Conservation (phyloP, 2,797 vertebrate genomes). For the Myioborus melanocephalus region DNA sequence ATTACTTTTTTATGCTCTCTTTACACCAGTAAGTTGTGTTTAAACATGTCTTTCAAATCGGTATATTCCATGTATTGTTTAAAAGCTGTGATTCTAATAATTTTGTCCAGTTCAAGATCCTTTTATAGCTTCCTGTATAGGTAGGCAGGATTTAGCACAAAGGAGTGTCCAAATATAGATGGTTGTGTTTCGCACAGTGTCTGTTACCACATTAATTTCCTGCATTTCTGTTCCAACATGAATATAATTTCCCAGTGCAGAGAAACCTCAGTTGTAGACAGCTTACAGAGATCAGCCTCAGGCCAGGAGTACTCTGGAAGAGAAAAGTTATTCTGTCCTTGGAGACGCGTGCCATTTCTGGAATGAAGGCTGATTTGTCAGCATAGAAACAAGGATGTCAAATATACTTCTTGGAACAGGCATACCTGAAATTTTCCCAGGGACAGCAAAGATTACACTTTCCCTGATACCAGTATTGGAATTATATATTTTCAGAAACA, state of each 20-base stretch:
- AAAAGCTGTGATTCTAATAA: background rate
- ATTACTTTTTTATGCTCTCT: background rate
- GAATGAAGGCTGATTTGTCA: constrained; percentile 23
- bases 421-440: constrained; percentile 4
- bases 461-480: background rate
- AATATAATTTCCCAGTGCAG: background rate
- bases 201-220: constrained; percentile 33
- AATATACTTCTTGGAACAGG: background rate
- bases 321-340: constrained; percentile 9
- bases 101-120: background rate
- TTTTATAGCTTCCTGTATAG: background rate
- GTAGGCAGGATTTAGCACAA: background rate
- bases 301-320: background rate
- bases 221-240: constrained; percentile 28
- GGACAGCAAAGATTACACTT: background rate
- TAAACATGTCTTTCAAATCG: background rate
- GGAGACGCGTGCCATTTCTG: constrained; percentile 14
- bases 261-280: constrained; percentile 4
- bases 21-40: background rate
- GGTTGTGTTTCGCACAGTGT: background rate
- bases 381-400: background rate
- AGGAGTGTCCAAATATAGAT: background rate
- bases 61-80: background rate
- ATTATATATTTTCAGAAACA: background rate
- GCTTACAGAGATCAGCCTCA: constrained; percentile 8